Percentiles rank a stretch among this genome's conserved stretches.
These are phyloP conservation scores for Azemiops feae DNA, from an alignment of 2,113 vertebrate genomes.

Conservation along the genomic window DNA sequence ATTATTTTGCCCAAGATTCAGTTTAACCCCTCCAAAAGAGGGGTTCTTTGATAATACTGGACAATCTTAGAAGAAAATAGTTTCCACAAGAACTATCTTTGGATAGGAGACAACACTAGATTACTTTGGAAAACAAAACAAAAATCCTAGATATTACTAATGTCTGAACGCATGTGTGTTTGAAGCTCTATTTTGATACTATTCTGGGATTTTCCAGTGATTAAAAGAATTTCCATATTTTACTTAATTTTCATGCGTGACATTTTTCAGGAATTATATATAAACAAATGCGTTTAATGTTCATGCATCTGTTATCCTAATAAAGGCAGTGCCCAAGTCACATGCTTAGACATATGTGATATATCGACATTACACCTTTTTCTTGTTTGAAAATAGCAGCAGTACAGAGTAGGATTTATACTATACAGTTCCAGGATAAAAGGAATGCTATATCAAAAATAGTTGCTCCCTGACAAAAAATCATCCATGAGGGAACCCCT, in stretches of 20 bases:
- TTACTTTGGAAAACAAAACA: neutral
- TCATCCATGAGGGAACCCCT: slow-evolving; percentile 15
- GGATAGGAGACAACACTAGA: neutral
- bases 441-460: slow-evolving; percentile 10
- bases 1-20: neutral
- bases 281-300: neutral
- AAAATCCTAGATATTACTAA: neutral
- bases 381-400: neutral
- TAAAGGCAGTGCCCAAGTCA: neutral
- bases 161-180: neutral
- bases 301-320: neutral
- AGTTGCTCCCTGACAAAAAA: slow-evolving; percentile 32
- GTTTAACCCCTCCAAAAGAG: neutral
- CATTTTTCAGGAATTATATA: neutral
- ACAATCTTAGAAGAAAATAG: neutral
- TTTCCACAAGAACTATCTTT: too few species aligned
- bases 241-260: neutral
- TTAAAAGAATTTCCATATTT: neutral
- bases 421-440: neutral
- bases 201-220: neutral
- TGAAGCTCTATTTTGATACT: neutral
- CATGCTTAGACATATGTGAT: neutral
- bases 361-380: neutral
- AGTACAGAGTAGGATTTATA: neutral
- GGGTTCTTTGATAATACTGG: neutral